phyloP scores from a whole-genome alignment of 1,140 invertebrate genomes.

The Ceratitis capitata region DNA sequence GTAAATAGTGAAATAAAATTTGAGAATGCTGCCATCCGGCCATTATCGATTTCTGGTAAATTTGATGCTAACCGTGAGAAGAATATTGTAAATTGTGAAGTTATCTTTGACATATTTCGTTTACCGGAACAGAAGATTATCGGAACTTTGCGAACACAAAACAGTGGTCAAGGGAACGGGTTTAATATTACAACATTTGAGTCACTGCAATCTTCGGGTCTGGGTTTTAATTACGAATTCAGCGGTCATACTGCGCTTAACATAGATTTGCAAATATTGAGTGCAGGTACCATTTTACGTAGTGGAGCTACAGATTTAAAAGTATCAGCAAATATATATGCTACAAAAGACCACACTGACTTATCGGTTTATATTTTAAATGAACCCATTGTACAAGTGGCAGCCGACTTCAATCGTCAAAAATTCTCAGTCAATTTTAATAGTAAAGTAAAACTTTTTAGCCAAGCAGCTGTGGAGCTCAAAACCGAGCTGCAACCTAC shows the following conservation, averaged over 20 bases:
- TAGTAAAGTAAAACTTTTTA: slow-evolving; percentile 51
- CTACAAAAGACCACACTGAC: slow-evolving; percentile 49
- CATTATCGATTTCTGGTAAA: slow-evolving; percentile 68
- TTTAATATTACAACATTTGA: slow-evolving; percentile 52
- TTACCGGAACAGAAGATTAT: slow-evolving; percentile 73
- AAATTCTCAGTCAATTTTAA: slow-evolving; percentile 50
- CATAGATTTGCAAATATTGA: slow-evolving; percentile 48
- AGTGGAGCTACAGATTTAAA: slow-evolving; percentile 44
- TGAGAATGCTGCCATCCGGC: slow-evolving; percentile 72
- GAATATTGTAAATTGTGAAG: slow-evolving; percentile 64
- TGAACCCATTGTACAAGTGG: slow-evolving; percentile 49
- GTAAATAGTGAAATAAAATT: slow-evolving; percentile 71
- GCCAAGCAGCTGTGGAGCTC: slow-evolving; percentile 51
- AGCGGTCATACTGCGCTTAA: slow-evolving; percentile 47
- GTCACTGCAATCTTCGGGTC: slow-evolving; percentile 50
- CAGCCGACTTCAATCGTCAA: slow-evolving; percentile 48
- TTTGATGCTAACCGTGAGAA: slow-evolving; percentile 64
- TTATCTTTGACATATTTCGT: slow-evolving; percentile 73
- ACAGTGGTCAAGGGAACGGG: slow-evolving; percentile 42
- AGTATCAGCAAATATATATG: slow-evolving; percentile 39
- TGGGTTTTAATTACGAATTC: slow-evolving; percentile 53
- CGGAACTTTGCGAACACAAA: slow-evolving; percentile 50
- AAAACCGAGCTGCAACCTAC: slow-evolving; percentile 51
- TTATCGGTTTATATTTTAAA: slow-evolving; percentile 58
- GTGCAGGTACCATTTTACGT: slow-evolving; percentile 44